These are phyloP conservation scores for Latrodectus elegans DNA, from an alignment of 2,888 invertebrate genomes.

Conservation along the genomic window DNA sequence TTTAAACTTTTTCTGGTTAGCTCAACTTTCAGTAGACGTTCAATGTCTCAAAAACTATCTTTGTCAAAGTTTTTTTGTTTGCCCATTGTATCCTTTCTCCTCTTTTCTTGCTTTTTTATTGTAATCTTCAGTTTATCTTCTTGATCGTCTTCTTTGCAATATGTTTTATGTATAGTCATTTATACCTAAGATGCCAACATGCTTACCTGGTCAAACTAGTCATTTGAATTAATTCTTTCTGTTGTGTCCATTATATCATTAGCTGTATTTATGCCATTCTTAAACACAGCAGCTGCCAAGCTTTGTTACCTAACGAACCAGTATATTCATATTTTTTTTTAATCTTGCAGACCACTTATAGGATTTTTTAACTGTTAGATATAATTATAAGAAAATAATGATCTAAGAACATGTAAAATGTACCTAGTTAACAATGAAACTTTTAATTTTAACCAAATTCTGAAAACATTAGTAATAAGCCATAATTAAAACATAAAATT, in stretches of 20 bases:
- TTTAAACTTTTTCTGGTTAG: not conserved
- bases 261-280: not conserved
- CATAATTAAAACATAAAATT: too few species aligned
- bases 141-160: not conserved
- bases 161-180: not conserved
- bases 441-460: too few species aligned
- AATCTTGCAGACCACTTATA: too few species aligned
- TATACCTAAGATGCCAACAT: not conserved
- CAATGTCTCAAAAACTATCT: not conserved
- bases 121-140: not conserved
- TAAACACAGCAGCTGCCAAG: not conserved
- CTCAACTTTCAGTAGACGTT: not conserved
- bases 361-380: too few species aligned
- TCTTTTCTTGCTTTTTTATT: not conserved
- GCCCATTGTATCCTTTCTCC: not conserved
- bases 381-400: too few species aligned
- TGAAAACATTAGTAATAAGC: too few species aligned
- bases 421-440: too few species aligned
- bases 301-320: too few species aligned
- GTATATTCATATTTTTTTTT: too few species aligned
- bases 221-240: not conserved
- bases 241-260: not conserved
- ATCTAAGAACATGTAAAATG: too few species aligned
- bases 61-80: not conserved
- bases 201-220: not conserved